Base-by-base conservation (phyloP, 2,888 invertebrate species). In the Dynastes hyllus region DNA sequence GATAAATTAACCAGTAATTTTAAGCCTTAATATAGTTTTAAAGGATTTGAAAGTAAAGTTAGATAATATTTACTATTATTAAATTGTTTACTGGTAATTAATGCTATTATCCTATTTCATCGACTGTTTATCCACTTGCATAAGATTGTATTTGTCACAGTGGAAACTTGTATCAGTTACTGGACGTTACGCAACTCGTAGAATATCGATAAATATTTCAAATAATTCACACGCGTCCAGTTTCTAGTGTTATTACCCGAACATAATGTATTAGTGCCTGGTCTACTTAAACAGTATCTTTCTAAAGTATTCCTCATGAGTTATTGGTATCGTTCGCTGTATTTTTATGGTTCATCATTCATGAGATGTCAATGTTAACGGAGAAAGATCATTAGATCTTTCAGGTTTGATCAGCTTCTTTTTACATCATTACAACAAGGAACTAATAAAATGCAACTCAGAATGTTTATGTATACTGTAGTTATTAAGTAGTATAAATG, bases 151-250 rank as follows among this genome's bases (percentile, higher is more conserved):
- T 53, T 53, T 53, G 53, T 53, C 22, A 55, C 55, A 8, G n/a
- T n/a, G 4, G n/a, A 16, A 45, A 45, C 45, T 45, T 45, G 45
- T 45, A 45, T 45, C 45, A 45, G 11, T 45, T 45, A 45, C 11
- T 45, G 8, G 45, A 45, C 45, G 13, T 63, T 32, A 63, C 63
- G 63, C 27, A 32, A 32, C 11, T 63, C 4, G 3, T 63, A 63
- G 27, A 32, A 63, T 63, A 63, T 63, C 63, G 63, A 63, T 63
- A 32, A 32, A 32, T 32, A 63, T 32, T 63, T 63, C 29, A 29
- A 63, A 63, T 63, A 32, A 63, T 63, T 29, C 63, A 63, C 63
- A 13, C 13, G 63, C 63, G 27, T 32, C 27, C 5, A 58, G 55
- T 58, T 58, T 58, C n/a, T 22, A 58, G 9, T 22, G 16, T 58